These are phyloP conservation scores for Ellobius talpinus DNA, from an alignment of 2,113 vertebrate genomes.

Conservation along the genomic window DNA sequence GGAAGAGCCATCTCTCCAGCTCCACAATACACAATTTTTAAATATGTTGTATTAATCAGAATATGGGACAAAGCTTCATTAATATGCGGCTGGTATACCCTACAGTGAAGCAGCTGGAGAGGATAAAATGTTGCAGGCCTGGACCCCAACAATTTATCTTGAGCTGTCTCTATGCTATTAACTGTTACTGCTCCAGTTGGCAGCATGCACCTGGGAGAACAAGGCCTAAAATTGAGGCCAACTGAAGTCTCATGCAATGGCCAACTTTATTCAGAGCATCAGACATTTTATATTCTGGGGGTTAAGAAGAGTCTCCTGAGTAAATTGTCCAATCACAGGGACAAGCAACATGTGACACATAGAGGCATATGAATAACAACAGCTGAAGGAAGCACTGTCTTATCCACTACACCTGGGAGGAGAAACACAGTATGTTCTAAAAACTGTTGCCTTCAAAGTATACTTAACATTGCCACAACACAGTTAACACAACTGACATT, in stretches of 20 bases:
- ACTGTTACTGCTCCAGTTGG: background rate
- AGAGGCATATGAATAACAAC: background rate
- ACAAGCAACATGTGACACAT: background rate
- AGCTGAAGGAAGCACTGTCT: background rate
- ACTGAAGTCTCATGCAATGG: background rate
- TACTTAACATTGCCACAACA: constrained; percentile 38
- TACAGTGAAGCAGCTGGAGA: background rate
- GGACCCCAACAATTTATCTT: background rate
- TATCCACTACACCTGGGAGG: too few relatives aligned
- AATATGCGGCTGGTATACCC: background rate
- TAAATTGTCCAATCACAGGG: background rate
- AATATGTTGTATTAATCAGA: background rate
- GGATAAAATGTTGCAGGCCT: background rate
- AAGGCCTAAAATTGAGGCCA: too few relatives aligned
- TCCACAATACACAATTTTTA: background rate
- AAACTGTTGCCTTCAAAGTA: background rate
- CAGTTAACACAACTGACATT: constrained; percentile 37
- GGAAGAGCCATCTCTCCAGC: background rate
- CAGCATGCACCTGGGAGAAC: background rate
- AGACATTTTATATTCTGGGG: background rate
- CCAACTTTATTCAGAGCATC: background rate
- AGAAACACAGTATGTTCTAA: background rate
- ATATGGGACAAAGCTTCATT: background rate
- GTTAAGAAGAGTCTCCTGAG: background rate
- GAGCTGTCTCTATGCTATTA: background rate